Evolutionary conservation across 2,888 invertebrate genomes (phyloP).

Genomic region (Diarsia dahlii): DNA sequence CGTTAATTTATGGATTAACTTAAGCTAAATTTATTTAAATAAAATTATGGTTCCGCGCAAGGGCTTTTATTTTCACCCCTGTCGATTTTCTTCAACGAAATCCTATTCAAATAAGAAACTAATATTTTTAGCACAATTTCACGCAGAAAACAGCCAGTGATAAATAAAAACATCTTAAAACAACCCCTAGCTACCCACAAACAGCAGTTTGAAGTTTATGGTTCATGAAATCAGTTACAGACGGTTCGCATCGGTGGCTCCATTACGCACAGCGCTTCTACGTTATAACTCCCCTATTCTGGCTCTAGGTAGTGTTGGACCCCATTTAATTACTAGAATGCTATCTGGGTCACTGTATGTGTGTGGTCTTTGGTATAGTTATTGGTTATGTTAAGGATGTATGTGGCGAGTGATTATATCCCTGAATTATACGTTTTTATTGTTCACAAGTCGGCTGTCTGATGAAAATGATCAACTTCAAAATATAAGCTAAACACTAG

Average conservation of each 20-base stretch:
- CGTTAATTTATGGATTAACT: neutral
- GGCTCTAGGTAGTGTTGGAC: neutral
- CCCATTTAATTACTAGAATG: slow-evolving; percentile 12
- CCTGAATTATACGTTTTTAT: no score
- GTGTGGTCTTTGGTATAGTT: neutral
- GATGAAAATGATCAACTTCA: no score
- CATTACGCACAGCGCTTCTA: slow-evolving; percentile 12
- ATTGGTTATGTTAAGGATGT: no score
- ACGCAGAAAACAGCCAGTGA: neutral
- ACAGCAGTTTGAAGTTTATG: slow-evolving; percentile 8
- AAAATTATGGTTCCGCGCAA: no score
- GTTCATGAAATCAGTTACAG: slow-evolving; percentile 22
- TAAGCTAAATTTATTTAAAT: neutral
- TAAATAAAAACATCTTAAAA: neutral
- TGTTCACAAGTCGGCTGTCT: no score
- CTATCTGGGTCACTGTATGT: slow-evolving; percentile 2
- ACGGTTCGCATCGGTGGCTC: slow-evolving; percentile 24
- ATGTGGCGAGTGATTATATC: no score
- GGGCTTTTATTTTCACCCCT: no score
- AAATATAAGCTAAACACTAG: no score
- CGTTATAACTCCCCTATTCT: slow-evolving; percentile 16
- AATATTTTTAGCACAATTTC: neutral
- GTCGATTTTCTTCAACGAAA: no score
- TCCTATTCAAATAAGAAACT: neutral
- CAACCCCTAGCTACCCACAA: neutral